Evolutionary conservation across 2,888 invertebrate species (phyloP), one percentile per base, ranked within the genome.

Genomic region (Catonia carolina): DNA sequence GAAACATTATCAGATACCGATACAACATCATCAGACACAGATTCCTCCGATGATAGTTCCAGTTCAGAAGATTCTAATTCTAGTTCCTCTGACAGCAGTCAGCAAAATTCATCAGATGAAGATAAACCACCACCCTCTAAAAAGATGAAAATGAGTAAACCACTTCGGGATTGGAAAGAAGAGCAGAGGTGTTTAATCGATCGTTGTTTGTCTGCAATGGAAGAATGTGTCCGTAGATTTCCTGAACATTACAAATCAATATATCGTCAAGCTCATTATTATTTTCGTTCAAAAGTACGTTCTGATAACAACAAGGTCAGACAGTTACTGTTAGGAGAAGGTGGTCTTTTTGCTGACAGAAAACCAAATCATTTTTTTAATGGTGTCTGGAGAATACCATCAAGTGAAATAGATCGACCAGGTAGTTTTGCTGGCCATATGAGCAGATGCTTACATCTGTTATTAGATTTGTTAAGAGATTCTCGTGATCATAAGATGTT

Each of bases 191-290:
- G 49, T 50, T 76, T 89, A 52, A 80, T 86, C 31, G 72, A 78
- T 27, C 77, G 78, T 36, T 91, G 91, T 68, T 72, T 90, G 14
- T 78, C 80, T 67, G 91, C 91, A 27, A 73, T 95, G 62, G 87
- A 89, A 73, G 84, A 90, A 67, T 95, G 95, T 68, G 81, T 90
- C 6, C 79, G 82, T 48, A 78, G 95, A 47, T 90, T 94, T 70
- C 85, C 92, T 0, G 89, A 91, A 65, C 93, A 96, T 73, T 95
- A 94, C 71, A 96, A 96, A 74, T 89, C 94, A 0, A 78, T 93
- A 53, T 95, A 93, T 72, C 81, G 94, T 63, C 74, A 96, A 51
- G 86, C 91, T 1, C 84, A 91, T 70, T 85, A 89, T 67, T 92
- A 86, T 71, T 86, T 86, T 69, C 82, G 85, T 65, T 84, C 83